Conservation (phyloP, 2,113 vertebrate species). For the Lophochroa leadbeateri region DNA sequence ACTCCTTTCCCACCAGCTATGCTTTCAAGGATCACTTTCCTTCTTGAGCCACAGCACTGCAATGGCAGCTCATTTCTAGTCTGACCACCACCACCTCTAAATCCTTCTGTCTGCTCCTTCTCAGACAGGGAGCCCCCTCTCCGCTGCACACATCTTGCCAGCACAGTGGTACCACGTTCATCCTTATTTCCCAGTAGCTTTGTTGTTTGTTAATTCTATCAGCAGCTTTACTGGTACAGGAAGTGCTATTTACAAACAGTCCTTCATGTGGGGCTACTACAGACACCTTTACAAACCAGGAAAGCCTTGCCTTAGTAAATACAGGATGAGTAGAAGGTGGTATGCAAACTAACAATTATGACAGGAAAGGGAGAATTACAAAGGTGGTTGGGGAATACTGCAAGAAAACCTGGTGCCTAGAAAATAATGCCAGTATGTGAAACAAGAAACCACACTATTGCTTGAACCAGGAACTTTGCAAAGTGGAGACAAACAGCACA, state of each 20-base stretch:
- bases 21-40: background rate
- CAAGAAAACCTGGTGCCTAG: background rate
- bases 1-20: background rate
- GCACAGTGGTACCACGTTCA: rapidly evolving
- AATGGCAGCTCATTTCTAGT: rapidly evolving
- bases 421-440: background rate
- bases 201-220: too few relatives aligned
- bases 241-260: background rate
- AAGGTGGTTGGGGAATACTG: background rate
- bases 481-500: background rate
- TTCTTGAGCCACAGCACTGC: background rate
- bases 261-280: background rate
- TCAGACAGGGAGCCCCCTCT: background rate
- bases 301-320: background rate
- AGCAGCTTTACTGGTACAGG: background rate
- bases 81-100: background rate
- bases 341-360: background rate
- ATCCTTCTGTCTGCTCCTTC: background rate
- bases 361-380: background rate
- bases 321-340: background rate
- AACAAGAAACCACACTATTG: background rate
- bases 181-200: rapidly evolving
- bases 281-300: background rate
- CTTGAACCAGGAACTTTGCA: background rate
- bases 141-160: background rate